Evolutionary conservation across 2,113 vertebrate genomes (phyloP).

Genomic region (Semnornis frantzii): DNA sequence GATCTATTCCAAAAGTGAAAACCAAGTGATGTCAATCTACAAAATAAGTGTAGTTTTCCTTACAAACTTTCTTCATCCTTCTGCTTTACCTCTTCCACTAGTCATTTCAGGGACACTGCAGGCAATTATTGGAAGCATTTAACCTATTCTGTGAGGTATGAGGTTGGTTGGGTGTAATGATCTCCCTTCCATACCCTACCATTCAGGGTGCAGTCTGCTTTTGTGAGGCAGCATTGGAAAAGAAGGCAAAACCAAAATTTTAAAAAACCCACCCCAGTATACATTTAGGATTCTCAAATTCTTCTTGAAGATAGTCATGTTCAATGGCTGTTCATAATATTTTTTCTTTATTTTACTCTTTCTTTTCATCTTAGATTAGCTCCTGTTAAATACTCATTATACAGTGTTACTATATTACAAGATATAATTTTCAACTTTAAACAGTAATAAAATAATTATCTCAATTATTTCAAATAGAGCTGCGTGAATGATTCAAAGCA

Average conservation of each 20-base stretch:
- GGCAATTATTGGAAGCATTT: background rate
- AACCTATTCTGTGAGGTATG: background rate
- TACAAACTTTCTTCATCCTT: background rate
- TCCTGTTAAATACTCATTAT: conserved; percentile 53
- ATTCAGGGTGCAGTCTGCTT: background rate
- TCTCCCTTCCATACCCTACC: too few relatives aligned
- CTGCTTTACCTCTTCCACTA: background rate
- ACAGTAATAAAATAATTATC: conserved; percentile 52
- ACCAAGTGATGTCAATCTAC: background rate
- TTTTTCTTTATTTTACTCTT: background rate
- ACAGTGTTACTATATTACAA: conserved; percentile 23
- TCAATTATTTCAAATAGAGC: conserved; percentile 41
- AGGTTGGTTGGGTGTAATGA: too few relatives aligned
- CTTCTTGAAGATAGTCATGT: background rate
- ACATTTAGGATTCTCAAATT: background rate
- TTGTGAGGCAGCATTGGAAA: background rate
- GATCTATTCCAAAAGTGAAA: background rate
- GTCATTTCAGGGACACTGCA: background rate
- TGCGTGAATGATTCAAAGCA: background rate
- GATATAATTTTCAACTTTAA: conserved; percentile 59
- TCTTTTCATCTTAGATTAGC: conserved; percentile 39
- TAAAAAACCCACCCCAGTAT: accelerated
- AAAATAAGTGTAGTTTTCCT: background rate
- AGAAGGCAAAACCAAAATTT: background rate
- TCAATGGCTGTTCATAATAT: background rate